A percentile compares a stretch with the other conserved stretches of the same genome.
phyloP scores from a whole-genome alignment of 2,113 vertebrate species.

The Urocynchramus pylzowi region DNA sequence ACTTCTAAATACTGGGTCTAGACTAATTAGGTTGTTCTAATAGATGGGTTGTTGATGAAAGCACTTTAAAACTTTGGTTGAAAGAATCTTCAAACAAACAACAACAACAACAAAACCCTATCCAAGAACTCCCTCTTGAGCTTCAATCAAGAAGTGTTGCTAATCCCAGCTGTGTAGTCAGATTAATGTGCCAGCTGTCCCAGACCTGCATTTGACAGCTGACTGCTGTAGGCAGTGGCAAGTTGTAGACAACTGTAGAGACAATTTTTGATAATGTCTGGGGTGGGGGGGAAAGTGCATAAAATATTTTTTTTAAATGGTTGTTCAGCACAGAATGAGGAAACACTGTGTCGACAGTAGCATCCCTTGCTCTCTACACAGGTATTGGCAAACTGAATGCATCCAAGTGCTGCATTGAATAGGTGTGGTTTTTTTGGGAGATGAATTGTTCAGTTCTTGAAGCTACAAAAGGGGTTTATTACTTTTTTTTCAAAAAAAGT shows the following conservation, averaged over 20 bases:
- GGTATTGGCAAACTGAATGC: not conserved
- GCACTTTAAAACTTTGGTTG: not conserved
- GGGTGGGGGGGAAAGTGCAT: no score
- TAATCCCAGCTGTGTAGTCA: not conserved
- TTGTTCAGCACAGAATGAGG: not conserved
- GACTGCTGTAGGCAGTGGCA: not conserved
- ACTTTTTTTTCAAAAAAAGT: not conserved
- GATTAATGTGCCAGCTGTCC: not conserved
- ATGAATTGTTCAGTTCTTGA: not conserved
- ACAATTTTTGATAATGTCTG: not conserved
- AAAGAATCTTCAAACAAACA: not conserved
- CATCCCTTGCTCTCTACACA: not conserved
- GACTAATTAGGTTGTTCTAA: not conserved
- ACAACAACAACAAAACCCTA: not conserved
- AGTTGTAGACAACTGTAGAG: not conserved
- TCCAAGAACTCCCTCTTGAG: not conserved
- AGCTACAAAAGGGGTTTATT: not conserved
- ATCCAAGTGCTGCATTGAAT: not conserved
- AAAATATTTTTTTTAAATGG: not conserved
- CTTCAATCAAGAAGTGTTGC: not conserved
- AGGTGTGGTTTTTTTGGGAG: rapidly evolving
- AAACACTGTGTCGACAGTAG: not conserved
- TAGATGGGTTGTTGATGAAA: not conserved
- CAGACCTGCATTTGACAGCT: not conserved
- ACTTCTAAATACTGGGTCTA: not conserved